Conservation (phyloP, 2,113 vertebrate species). For the Potamarius usumacintae region DNA sequence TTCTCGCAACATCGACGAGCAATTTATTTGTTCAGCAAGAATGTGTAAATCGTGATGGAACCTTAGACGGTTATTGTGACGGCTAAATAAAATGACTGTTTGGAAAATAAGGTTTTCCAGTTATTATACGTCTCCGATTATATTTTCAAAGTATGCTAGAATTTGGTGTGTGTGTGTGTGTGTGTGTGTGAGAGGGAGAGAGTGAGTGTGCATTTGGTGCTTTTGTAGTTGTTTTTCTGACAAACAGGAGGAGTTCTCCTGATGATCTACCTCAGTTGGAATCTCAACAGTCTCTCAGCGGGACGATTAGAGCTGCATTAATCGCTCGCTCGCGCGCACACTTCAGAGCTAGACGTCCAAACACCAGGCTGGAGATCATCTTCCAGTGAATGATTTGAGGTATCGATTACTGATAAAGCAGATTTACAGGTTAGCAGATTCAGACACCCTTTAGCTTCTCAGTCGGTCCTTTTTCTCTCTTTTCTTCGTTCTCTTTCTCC, state of each 20-base stretch:
- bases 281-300: background rate
- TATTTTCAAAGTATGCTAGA: background rate
- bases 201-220: background rate
- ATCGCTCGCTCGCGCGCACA: constrained; percentile 23
- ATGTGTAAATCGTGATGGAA: background rate
- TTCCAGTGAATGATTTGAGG: background rate
- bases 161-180: background rate
- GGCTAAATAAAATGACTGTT: background rate
- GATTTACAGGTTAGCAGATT: constrained; percentile 18
- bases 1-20: background rate
- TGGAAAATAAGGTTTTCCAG: background rate
- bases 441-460: background rate
- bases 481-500: background rate
- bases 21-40: background rate
- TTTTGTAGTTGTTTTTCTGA: background rate
- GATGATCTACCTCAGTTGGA: background rate
- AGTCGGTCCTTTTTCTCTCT: background rate
- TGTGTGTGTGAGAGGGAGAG: background rate
- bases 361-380: background rate
- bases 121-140: background rate
- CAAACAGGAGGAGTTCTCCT: background rate
- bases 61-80: background rate
- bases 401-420: constrained; percentile 32
- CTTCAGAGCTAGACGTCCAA: background rate
- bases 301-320: constrained; percentile 39